phyloP scores from a whole-genome alignment of 2,888 invertebrate genomes.

The Serrognathus titanus region DNA sequence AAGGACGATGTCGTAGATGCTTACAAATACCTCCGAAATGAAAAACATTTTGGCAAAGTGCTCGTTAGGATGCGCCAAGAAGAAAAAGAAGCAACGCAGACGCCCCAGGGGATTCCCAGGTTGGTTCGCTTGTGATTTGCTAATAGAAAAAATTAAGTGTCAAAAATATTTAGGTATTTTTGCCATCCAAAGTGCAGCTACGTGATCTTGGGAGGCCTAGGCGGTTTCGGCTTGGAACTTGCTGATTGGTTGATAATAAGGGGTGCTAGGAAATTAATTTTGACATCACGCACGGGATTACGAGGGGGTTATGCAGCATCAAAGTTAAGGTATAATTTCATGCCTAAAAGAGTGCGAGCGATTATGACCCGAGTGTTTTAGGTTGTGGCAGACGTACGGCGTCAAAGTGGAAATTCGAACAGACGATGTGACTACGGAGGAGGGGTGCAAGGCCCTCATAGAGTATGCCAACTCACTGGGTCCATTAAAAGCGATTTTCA shows the following conservation, averaged over 20 bases:
- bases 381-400: conserved; percentile 67
- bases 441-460: conserved; percentile 68
- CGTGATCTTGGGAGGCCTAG: conserved; percentile 58
- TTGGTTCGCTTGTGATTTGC: background rate
- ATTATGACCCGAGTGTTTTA: background rate
- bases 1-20: conserved; percentile 68
- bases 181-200: conserved; percentile 37
- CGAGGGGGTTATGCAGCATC: conserved; percentile 78
- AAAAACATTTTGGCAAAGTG: conserved; percentile 80
- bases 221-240: conserved; percentile 11
- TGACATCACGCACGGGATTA: conserved; percentile 78
- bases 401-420: conserved; percentile 66
- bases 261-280: conserved; percentile 73
- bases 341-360: background rate
- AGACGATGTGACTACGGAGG: conserved; percentile 65
- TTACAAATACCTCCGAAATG: conserved; percentile 61
- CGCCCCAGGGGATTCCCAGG: conserved; percentile 5
- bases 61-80: conserved; percentile 46
- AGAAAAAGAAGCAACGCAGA: background rate
- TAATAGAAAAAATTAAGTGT: conserved; percentile 12
- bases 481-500: conserved; percentile 83
- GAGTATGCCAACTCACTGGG: conserved; percentile 61
- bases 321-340: conserved; percentile 57
- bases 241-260: conserved; percentile 53
- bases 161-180: conserved; percentile 6